Conservation (phyloP, 2,797 vertebrate species). For the Eulemur mongoz region DNA sequence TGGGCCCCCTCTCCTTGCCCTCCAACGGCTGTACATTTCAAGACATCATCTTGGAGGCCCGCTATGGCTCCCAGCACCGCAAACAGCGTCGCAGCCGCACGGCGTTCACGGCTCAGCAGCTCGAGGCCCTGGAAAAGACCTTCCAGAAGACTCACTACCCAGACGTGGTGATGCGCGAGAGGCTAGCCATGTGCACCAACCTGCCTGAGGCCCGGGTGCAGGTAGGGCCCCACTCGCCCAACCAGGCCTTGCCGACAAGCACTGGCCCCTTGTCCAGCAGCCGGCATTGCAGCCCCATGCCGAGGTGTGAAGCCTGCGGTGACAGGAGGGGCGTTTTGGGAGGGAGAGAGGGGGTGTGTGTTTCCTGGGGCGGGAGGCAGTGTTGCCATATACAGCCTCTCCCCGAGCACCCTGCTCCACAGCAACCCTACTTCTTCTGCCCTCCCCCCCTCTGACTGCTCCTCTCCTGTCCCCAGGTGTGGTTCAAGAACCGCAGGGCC, state of each 20-base stretch:
- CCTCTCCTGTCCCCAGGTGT: constrained; percentile 89
- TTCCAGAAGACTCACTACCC: constrained; percentile 99
- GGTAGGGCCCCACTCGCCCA: constrained; percentile 86
- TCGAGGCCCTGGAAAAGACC: constrained; percentile 98
- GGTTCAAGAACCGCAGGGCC: constrained; percentile 99
- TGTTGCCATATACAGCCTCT: background rate
- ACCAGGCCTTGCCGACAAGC: background rate
- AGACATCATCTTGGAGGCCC: constrained; percentile 99
- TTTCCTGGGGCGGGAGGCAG: background rate
- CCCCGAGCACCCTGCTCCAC: background rate
- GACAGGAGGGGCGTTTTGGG: background rate
- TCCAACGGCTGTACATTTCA: constrained; percentile 99
- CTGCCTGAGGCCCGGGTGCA: constrained; percentile 98
- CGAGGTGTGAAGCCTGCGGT: background rate
- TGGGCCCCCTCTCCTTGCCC: constrained; percentile 91
- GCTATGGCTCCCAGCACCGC: constrained; percentile 99
- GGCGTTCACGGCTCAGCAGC: constrained; percentile 97
- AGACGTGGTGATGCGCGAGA: constrained; percentile 98
- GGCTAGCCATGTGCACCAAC: constrained; percentile 99
- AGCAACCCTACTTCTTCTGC: background rate
- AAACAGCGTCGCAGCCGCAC: constrained; percentile 98
- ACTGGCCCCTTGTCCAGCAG: background rate
- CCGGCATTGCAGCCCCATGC: background rate
- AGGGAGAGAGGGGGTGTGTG: background rate
- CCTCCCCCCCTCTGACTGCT: background rate